Percentiles rank a stretch among this genome's conserved stretches.
Conservation (phyloP, 2,888 invertebrate genomes). For the Perdita meconis region DNA sequence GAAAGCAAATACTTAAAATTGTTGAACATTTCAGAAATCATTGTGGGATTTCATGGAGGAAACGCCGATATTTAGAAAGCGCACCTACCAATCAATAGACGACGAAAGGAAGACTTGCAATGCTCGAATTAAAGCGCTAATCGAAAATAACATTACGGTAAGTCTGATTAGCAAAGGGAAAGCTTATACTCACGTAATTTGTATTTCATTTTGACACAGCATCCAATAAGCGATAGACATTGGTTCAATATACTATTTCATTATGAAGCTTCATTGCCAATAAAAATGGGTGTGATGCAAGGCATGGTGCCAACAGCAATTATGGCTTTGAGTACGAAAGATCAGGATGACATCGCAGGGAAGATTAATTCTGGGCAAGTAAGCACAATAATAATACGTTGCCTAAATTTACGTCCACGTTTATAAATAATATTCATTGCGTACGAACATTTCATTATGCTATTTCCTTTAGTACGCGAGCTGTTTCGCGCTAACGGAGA, state of each 20-base stretch:
- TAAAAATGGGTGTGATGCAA: conserved; percentile 81
- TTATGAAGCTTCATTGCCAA: conserved; percentile 75
- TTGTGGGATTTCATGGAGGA: conserved; percentile 40
- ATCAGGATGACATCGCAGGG: conserved; percentile 82
- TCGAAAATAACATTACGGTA: conserved; percentile 29
- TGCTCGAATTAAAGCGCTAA: conserved; percentile 23
- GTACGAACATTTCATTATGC: background rate
- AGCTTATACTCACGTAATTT: background rate
- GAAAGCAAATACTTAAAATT: background rate
- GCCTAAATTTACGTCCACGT: background rate
- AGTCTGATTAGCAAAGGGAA: too few species aligned
- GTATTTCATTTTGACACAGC: conserved; percentile 15
- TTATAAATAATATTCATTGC: background rate
- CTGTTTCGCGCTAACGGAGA: conserved; percentile 95
- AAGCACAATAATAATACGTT: conserved; percentile 55
- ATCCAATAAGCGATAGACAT: conserved; percentile 31
- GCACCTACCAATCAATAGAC: conserved; percentile 22
- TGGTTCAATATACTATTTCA: conserved; percentile 43
- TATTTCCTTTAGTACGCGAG: conserved; percentile 87
- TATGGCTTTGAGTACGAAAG: conserved; percentile 84
- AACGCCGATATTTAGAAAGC: conserved; percentile 30
- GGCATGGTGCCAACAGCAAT: conserved; percentile 85
- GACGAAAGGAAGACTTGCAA: conserved; percentile 38
- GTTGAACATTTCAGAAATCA: conserved; percentile 18
- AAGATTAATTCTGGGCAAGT: conserved; percentile 80